Percentiles rank a stretch among this genome's conserved stretches.
These are phyloP conservation scores for Monoplex corrugatus DNA, from an alignment of 2,888 invertebrate species.

Conservation along the genomic window DNA sequence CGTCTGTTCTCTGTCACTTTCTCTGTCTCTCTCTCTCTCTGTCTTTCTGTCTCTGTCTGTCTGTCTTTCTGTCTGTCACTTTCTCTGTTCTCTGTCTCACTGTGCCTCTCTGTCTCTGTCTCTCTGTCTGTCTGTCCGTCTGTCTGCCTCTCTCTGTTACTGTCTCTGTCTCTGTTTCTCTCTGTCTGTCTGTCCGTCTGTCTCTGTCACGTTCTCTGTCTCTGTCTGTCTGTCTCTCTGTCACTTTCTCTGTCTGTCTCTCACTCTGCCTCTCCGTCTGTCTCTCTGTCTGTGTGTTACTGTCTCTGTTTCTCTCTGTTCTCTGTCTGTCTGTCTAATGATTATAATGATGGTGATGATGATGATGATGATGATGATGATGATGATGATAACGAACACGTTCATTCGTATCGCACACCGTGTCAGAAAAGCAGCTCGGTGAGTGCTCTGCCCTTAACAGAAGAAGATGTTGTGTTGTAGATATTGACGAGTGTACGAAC, in stretches of 20 bases:
- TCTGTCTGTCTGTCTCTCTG: not conserved
- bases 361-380: too few relatives aligned
- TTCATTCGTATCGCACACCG: too few relatives aligned
- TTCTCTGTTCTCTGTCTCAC: not conserved
- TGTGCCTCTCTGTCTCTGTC: not conserved
- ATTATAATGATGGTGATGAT: too few relatives aligned
- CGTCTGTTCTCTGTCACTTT: not conserved
- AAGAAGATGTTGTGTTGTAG: conserved; percentile 4
- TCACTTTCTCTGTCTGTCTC: too few relatives aligned
- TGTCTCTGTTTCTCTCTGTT: not conserved
- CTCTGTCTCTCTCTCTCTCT: conserved; percentile 2
- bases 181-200: not conserved
- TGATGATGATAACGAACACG: too few relatives aligned
- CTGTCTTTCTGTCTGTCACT: too few relatives aligned
- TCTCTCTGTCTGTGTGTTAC: not conserved
- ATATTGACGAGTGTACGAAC: conserved; percentile 31
- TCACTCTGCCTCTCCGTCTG: not conserved
- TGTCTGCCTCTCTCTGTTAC: not conserved
- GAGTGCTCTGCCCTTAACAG: too few relatives aligned
- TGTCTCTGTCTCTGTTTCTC: not conserved
- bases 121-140: too few relatives aligned
- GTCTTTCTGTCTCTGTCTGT: not conserved
- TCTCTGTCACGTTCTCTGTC: not conserved
- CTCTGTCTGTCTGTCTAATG: too few relatives aligned
- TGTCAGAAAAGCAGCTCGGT: too few relatives aligned